Evolutionary conservation across 2,797 vertebrate genomes (phyloP), one percentile per base, ranked within the genome.

Genomic region (Manis javanica): DNA sequence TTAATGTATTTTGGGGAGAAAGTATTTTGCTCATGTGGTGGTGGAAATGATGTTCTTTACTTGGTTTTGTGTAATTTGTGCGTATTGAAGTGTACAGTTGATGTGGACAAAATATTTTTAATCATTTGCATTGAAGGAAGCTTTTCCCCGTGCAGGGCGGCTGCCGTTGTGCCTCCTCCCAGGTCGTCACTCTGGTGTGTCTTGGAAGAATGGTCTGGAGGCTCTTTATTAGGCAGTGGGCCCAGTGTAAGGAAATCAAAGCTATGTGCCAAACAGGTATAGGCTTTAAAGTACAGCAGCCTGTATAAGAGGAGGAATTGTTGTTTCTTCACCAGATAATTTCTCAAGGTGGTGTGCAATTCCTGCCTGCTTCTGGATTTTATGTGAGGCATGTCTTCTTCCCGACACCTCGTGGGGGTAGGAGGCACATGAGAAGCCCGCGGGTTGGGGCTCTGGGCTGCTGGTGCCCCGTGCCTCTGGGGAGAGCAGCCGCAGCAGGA

Each of bases 111-210:
- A 19, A 31, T 16, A 15, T 81, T 79, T 66, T 39, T 57, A 74
- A 81, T 55, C 1, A 1, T 51, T 14, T 12, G 39, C 24, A 12
- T 55, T 77, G 39, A 94, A 92, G 42, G 29, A 29, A 26, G 31
- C 12, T 23, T 23, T 51, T n/a, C 24, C 7, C 13, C 24, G 0
- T 23, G 15, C 4, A 14, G 9, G n/a, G 14, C 19, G 19, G 19
- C 14, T 51, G 10, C 16, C 9, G 10, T 69, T 15, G 4, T 46
- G 49, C 13, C n/a, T 63, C 14, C 26, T 39, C 68, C 49, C 63
- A n/a, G 42, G 1, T 46, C 42, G 24, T 53, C 55, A 34, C 71
- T 84, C 46, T 61, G 37, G 3, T 34, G 31, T 49, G 82, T 79
- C 37, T 31, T 8, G 55, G 46, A 61, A 75, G 21, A 85, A 49